These are phyloP conservation scores for Drosophila helvetica DNA, from an alignment of 2,888 invertebrate genomes.

Conservation along the genomic window DNA sequence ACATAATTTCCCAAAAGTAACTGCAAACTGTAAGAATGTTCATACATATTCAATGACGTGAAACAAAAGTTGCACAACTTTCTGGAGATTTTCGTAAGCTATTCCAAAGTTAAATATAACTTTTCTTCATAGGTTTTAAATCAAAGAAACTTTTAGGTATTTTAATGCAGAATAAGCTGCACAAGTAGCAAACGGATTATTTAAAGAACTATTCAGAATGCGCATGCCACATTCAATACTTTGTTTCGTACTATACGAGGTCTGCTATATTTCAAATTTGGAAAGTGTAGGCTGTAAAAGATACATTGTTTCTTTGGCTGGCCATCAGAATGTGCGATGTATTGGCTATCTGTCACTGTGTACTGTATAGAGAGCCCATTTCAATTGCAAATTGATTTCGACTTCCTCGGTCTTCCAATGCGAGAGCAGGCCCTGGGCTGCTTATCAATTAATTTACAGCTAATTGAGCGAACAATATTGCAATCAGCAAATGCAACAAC, in stretches of 20 bases:
- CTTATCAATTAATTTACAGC: constrained; percentile 49
- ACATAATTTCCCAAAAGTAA: neutral
- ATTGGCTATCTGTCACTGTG: neutral
- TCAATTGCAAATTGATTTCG: constrained; percentile 20
- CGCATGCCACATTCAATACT: neutral
- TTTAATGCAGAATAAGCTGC: too few relatives aligned
- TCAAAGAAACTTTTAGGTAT: too few relatives aligned
- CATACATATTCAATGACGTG: neutral
- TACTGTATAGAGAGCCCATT: constrained; percentile 22
- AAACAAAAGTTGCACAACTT: neutral
- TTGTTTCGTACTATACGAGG: neutral
- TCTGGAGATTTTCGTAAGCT: neutral
- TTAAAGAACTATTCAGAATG: neutral
- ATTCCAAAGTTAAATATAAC: neutral
- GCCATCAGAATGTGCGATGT: neutral
- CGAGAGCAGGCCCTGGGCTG: neutral
- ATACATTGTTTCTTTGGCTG: neutral
- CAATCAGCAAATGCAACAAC: constrained; percentile 28
- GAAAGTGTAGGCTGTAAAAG: neutral
- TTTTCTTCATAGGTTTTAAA: too few relatives aligned
- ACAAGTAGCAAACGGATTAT: neutral
- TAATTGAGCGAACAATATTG: constrained; percentile 51
- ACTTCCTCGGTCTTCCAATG: constrained; percentile 21
- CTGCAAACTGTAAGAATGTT: neutral
- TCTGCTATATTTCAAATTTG: neutral